phyloP scores from a whole-genome alignment of 2,113 vertebrate genomes.

The Archocentrus centrarchus region DNA sequence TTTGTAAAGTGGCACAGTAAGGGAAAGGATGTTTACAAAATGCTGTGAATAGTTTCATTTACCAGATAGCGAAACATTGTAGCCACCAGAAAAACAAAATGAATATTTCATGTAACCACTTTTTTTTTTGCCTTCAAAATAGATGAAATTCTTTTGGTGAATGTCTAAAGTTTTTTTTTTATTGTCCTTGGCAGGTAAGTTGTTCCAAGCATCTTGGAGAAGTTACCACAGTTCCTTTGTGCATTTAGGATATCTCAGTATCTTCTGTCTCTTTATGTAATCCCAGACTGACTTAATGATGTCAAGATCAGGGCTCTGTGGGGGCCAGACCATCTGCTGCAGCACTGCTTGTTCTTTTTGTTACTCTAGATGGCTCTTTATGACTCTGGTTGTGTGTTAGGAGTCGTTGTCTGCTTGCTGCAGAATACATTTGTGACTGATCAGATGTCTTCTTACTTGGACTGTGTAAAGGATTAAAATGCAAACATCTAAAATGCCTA shows the following conservation, averaged over 20 bases:
- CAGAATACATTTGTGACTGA: not conserved
- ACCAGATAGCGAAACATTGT: not conserved
- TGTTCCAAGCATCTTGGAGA: not conserved
- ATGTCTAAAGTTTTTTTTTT: not conserved
- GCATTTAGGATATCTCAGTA: not conserved
- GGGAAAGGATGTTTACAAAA: not conserved
- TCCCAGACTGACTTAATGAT: conserved; percentile 33
- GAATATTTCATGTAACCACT: not conserved
- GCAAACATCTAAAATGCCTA: not conserved
- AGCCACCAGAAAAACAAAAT: not conserved
- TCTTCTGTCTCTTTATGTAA: conserved; percentile 17
- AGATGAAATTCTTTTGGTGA: not conserved
- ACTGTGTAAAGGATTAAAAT: not conserved
- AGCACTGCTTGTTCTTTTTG: conserved; percentile 13
- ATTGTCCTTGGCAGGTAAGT: not conserved
- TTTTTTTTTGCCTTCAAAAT: not conserved
- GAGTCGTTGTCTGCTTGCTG: not conserved
- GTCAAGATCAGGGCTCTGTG: conserved; percentile 3
- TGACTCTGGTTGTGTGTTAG: conserved; percentile 1
- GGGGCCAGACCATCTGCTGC: conserved; percentile 30
- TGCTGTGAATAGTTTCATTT: not conserved
- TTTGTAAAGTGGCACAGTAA: not conserved
- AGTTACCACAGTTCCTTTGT: not conserved
- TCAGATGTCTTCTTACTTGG: not conserved
- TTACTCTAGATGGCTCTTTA: conserved; percentile 16